Percentiles rank a stretch among this genome's conserved stretches.
These are phyloP conservation scores for Dendrophyllia cribrosa DNA, from an alignment of 64 coral and sea anemone genomes.

Conservation along the genomic window DNA sequence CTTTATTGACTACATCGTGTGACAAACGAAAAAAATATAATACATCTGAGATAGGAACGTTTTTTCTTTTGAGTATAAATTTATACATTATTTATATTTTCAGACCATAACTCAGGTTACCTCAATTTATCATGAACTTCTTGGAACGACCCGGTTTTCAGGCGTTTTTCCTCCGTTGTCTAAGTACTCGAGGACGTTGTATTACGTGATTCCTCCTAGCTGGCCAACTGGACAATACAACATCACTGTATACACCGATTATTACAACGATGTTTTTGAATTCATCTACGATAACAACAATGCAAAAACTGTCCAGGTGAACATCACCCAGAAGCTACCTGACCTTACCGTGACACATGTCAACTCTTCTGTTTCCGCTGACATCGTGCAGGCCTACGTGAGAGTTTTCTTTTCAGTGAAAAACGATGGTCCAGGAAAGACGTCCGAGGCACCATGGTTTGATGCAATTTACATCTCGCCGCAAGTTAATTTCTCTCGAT, in stretches of 20 bases:
- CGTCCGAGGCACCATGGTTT: slow-evolving; percentile 69
- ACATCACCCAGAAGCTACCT: slow-evolving; percentile 58
- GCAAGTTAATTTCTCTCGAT: slow-evolving; percentile 3
- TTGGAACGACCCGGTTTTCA: slow-evolving; percentile 44
- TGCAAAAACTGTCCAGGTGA: slow-evolving; percentile 42
- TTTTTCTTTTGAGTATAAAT: too few relatives aligned
- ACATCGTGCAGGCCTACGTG: slow-evolving; percentile 45
- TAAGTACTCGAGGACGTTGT: slow-evolving; percentile 41
- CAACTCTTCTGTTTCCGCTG: slow-evolving; percentile 11
- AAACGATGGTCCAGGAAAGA: slow-evolving; percentile 64
- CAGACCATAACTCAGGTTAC: slow-evolving; percentile 36
- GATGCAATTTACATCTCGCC: slow-evolving; percentile 58
- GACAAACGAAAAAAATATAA: too few relatives aligned
- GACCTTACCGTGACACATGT: slow-evolving; percentile 65
- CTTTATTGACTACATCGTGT: too few relatives aligned
- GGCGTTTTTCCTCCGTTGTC: slow-evolving; percentile 53
- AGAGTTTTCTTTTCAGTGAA: slow-evolving; percentile 62
- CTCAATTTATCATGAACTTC: not conserved
- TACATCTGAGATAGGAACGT: too few relatives aligned
- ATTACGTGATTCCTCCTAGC: slow-evolving; percentile 27
- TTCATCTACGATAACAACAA: slow-evolving; percentile 72
- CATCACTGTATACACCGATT: slow-evolving; percentile 67
- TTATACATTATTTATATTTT: not conserved
- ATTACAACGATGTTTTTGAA: slow-evolving; percentile 70
- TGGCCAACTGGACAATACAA: slow-evolving; percentile 65